Base-by-base conservation (phyloP, 2,113 vertebrate genomes). In the Notarius quadriscutis region DNA sequence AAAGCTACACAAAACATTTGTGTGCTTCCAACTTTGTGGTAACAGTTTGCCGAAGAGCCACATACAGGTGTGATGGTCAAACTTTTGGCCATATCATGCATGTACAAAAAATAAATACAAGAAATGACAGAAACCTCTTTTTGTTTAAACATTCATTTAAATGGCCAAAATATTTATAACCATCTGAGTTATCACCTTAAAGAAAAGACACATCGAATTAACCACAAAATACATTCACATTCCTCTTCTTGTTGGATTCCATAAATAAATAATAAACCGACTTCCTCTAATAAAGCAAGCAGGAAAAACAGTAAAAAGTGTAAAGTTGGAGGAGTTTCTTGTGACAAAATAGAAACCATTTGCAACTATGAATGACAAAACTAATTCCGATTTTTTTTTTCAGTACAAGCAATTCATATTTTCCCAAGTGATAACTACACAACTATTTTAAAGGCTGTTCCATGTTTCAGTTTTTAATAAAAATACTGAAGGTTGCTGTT, bases 261-360 rank as follows among this genome's bases (percentile, higher is more conserved):
- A 82, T 30, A 53, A 87, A 89, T 84, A 88, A 75, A 90, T 86
- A 87, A 79, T 69, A 72, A 65, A n/a, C 57, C 48, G 74, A 77
- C 10, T 34, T 55, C 20, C 57, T 17, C 50, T 67, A 82, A 81
- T 60, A 53, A 83, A 75, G 27, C 20, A 82, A 7, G n/a, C 18
- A 83, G 41, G 12, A 8, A 50, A 77, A 34, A 80, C 53, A 58
- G 27, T 27, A 34, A 34, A 14, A 14, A 0, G 1, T 53, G 2
- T 2, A 15, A 78, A 20, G 14, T 41, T 3, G 14, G 34, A 75
- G 4, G 25, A 78, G 7, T 53, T 22, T 0, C 9, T n/a, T 55
- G 20, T n/a, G 11, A 78, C 12, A 17, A 30, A 30, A 18, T 15
- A 30, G 12, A 27, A 55, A 17, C 25, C 12, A 17, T 9, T 79